Evolutionary conservation across 2,888 invertebrate species (phyloP).

Genomic region (Ceriagrion tenellum): DNA sequence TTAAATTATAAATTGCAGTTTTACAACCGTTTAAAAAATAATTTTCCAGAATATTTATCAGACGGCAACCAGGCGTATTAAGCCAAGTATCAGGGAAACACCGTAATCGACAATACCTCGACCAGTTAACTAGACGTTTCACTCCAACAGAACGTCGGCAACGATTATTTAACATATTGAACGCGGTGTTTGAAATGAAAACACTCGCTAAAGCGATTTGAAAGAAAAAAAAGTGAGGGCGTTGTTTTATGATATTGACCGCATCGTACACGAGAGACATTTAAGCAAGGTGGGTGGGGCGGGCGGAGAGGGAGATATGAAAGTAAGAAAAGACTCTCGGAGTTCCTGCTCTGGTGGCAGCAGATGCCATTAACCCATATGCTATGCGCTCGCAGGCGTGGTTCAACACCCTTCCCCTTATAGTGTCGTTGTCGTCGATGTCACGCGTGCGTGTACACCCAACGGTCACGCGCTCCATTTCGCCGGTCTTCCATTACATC

Average conservation of each 20-base stretch:
- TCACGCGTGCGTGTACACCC: neutral
- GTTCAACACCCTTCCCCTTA: neutral
- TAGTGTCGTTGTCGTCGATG: neutral
- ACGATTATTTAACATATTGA: neutral
- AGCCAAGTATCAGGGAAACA: no score
- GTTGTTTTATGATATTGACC: neutral
- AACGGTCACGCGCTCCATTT: constrained; percentile 36
- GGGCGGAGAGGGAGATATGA: neutral
- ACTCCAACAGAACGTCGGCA: no score
- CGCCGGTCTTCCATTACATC: neutral
- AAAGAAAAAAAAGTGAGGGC: neutral
- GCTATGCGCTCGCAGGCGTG: neutral
- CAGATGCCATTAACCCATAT: constrained; percentile 59
- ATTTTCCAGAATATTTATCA: no score
- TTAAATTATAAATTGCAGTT: no score
- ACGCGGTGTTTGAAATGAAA: neutral
- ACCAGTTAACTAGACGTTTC: no score
- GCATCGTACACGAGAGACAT: neutral
- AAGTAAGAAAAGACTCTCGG: neutral
- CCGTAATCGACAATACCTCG: no score
- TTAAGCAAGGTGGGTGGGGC: neutral
- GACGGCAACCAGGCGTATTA: no score
- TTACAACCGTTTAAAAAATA: no score
- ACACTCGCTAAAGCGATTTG: neutral
- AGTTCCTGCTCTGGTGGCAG: constrained; percentile 36